These are phyloP conservation scores for Pyrrhura leucotis DNA, from an alignment of 2,797 vertebrate species.

Conservation along the genomic window DNA sequence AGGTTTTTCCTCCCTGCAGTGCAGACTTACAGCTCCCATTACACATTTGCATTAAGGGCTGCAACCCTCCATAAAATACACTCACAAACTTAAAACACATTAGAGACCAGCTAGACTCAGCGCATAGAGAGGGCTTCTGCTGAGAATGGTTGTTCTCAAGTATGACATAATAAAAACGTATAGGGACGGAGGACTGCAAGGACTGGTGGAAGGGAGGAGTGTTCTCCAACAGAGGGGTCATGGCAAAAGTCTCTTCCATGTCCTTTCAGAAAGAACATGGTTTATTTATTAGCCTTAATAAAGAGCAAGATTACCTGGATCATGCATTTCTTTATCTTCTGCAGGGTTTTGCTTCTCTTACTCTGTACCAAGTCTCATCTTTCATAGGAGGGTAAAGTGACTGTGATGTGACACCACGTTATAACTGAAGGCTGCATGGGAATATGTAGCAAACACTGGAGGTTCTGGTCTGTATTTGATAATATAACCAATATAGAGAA, in stretches of 20 bases:
- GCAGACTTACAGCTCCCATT: conserved; percentile 48
- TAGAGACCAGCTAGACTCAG: conserved; percentile 46
- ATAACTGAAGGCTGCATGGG: not conserved
- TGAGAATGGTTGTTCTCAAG: conserved; percentile 27
- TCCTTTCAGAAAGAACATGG: not conserved
- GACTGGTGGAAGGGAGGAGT: not conserved
- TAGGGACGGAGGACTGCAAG: not conserved
- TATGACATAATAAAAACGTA: conserved; percentile 18
- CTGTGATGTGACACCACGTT: not conserved
- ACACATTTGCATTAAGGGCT: conserved; percentile 47
- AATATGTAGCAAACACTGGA: not conserved
- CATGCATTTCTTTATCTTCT: conserved; percentile 12
- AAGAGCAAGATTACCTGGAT: not conserved
- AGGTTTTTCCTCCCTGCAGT: conserved; percentile 53
- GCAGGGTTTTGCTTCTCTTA: not conserved
- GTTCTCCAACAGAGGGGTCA: not conserved
- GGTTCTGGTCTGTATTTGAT: not conserved
- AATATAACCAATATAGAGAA: not conserved
- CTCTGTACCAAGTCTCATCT: not conserved
- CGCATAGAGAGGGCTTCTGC: not conserved
- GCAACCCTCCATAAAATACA: conserved; percentile 49
- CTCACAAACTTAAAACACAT: conserved; percentile 52
- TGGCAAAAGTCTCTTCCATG: not conserved
- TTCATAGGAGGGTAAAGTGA: not conserved
- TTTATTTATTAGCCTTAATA: not conserved